A percentile compares a stretch with the other conserved stretches of the same genome.
Conservation (phyloP, 92 coral and sea anemone genomes). For the Heteractis magnifica region DNA sequence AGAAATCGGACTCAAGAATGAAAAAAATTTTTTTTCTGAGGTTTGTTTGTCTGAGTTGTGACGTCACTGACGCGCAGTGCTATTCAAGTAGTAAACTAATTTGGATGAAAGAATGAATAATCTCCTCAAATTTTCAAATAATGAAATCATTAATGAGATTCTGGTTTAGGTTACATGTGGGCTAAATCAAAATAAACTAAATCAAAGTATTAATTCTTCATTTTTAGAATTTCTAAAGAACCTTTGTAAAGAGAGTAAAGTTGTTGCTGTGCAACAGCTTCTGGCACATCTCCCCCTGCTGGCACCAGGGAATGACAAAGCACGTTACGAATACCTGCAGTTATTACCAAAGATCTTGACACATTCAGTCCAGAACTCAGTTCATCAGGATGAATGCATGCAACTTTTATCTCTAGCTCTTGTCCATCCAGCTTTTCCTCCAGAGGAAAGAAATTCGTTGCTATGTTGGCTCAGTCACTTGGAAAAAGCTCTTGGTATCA, state of each 20-base stretch:
- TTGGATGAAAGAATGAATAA: too few species aligned
- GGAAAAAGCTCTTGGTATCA: slow-evolving; percentile 75
- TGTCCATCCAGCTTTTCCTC: slow-evolving; percentile 97
- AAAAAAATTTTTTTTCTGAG: too few species aligned
- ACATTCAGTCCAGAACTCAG: slow-evolving; percentile 78
- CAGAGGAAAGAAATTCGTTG: slow-evolving; percentile 76
- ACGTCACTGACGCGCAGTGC: too few species aligned
- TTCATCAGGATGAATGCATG: slow-evolving; percentile 94
- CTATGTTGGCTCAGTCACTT: slow-evolving; percentile 90
- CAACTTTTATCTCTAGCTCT: slow-evolving; percentile 96
- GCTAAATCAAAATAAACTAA: neutral
- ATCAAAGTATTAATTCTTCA: neutral
- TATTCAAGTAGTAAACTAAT: too few species aligned
- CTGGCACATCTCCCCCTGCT: slow-evolving; percentile 87
- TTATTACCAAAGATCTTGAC: slow-evolving; percentile 85
- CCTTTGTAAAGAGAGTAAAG: slow-evolving; percentile 79
- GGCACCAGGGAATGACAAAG: slow-evolving; percentile 86
- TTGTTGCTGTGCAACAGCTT: slow-evolving; percentile 81
- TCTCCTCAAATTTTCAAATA: too few species aligned
- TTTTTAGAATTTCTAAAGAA: slow-evolving; percentile 73
- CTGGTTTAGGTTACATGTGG: too few species aligned
- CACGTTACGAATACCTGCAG: slow-evolving; percentile 84
- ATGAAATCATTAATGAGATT: too few species aligned
- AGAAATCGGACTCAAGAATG: too few species aligned
- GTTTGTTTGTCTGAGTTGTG: too few species aligned